A percentile compares a stretch with the other conserved stretches of the same genome.
Conservation (phyloP, 2,113 vertebrate genomes). For the Prolemur simus region DNA sequence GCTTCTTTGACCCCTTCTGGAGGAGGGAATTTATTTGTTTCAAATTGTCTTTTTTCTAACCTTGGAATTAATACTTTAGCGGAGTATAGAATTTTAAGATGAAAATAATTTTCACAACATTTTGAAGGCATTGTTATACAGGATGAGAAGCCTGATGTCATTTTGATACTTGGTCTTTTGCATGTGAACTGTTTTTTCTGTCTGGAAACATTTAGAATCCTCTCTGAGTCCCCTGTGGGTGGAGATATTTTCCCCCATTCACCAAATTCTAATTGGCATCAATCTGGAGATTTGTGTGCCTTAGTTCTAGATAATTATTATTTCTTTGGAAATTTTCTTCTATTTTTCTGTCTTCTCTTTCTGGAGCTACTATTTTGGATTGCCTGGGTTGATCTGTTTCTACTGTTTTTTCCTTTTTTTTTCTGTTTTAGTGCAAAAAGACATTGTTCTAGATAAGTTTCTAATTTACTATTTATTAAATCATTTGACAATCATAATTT, state of each 20-base stretch:
- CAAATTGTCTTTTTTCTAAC: not conserved
- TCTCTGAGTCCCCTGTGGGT: not conserved
- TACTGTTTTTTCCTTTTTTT: not conserved
- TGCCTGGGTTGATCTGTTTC: not conserved
- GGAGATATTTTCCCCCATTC: not conserved
- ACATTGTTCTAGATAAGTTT: not conserved
- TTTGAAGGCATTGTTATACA: not conserved
- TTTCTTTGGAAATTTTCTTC: not conserved
- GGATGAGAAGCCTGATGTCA: not conserved
- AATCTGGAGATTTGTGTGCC: not conserved
- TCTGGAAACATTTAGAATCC: not conserved
- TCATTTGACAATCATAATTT: slow-evolving; percentile 11
- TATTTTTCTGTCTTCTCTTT: not conserved
- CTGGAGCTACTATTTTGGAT: not conserved
- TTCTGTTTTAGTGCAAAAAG: not conserved
- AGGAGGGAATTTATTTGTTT: not conserved
- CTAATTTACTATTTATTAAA: not conserved
- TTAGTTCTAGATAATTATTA: not conserved
- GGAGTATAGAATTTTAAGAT: not conserved
- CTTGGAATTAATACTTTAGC: not conserved
- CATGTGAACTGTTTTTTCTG: not conserved
- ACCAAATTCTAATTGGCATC: not conserved
- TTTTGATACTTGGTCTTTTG: not conserved
- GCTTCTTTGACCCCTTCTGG: not conserved
- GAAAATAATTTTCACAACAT: not conserved